phyloP scores from a whole-genome alignment of 2,888 invertebrate species.

The Sarcophaga carnaria region DNA sequence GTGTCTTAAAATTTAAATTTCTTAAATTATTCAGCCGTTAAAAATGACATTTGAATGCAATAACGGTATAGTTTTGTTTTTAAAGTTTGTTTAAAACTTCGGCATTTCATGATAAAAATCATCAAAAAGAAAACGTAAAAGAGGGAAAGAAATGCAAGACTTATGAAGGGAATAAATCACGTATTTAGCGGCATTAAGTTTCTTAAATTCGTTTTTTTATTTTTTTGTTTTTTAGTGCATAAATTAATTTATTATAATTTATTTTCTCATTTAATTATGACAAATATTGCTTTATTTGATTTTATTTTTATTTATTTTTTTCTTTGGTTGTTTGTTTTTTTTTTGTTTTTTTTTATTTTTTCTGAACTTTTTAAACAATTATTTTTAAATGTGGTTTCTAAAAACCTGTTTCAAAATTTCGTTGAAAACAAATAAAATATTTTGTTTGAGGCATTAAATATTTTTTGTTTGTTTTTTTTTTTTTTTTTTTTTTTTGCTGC shows the following conservation, averaged over 20 bases:
- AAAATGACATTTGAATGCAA: no score
- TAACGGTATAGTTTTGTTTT: no score
- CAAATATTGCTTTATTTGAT: neutral
- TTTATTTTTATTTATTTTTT: conserved; percentile 1
- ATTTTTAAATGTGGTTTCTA: conserved; percentile 18
- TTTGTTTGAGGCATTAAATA: neutral
- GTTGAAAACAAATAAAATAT: neutral
- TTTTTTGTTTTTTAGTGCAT: neutral
- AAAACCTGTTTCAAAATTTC: conserved; percentile 56
- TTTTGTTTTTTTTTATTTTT: conserved; percentile 19
- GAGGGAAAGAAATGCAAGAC: no score
- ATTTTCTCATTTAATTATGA: neutral
- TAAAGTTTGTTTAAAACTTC: no score
- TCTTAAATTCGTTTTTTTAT: neutral
- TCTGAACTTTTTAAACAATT: conserved; percentile 46
- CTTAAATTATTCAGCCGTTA: no score
- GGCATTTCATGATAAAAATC: no score
- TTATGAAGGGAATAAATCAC: no score
- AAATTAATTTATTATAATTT: conserved; percentile 1
- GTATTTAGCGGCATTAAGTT: no score
- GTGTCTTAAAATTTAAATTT: no score
- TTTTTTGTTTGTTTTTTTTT: conserved; percentile 5
- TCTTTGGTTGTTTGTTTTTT: neutral
- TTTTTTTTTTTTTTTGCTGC: neutral
- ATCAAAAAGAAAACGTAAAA: no score